phyloP scores from a whole-genome alignment of 2,888 invertebrate species.

The Panopea generosa region DNA sequence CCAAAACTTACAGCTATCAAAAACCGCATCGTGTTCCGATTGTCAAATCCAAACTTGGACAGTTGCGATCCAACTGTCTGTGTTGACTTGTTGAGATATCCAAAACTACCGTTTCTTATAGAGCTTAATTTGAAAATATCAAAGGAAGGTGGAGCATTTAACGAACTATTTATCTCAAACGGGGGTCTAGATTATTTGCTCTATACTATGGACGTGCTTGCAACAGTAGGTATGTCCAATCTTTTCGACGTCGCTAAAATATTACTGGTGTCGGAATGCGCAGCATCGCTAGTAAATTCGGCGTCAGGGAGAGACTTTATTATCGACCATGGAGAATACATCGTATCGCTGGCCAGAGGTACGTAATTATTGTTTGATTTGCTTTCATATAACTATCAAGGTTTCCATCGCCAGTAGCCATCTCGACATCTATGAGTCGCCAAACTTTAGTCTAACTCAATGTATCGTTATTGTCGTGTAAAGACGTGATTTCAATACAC shows the following conservation, averaged over 20 bases:
- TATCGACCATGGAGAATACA: constrained; percentile 39
- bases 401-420: too few relatives aligned
- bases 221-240: constrained; percentile 25
- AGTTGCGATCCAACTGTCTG: constrained; percentile 39
- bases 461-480: too few relatives aligned
- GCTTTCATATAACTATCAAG: too few relatives aligned
- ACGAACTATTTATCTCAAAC: constrained; percentile 45
- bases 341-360: constrained; percentile 52
- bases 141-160: constrained; percentile 43
- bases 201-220: constrained; percentile 32
- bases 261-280: constrained; percentile 48
- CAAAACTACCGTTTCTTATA: constrained; percentile 48
- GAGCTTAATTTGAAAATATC: constrained; percentile 39
- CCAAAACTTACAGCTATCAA: constrained; percentile 44
- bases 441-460: too few relatives aligned
- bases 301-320: constrained; percentile 49
- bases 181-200: constrained; percentile 48
- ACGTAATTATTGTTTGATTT: constrained; percentile 8
- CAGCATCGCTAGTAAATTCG: constrained; percentile 52
- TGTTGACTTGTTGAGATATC: constrained; percentile 38
- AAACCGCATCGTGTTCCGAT: constrained; percentile 33
- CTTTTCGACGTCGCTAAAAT: constrained; percentile 45
- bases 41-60: constrained; percentile 36
- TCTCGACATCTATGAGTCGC: too few relatives aligned
- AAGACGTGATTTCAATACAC: too few relatives aligned